Evolutionary conservation across 2,888 invertebrate genomes (phyloP).

Genomic region (Brachypterus glaber): DNA sequence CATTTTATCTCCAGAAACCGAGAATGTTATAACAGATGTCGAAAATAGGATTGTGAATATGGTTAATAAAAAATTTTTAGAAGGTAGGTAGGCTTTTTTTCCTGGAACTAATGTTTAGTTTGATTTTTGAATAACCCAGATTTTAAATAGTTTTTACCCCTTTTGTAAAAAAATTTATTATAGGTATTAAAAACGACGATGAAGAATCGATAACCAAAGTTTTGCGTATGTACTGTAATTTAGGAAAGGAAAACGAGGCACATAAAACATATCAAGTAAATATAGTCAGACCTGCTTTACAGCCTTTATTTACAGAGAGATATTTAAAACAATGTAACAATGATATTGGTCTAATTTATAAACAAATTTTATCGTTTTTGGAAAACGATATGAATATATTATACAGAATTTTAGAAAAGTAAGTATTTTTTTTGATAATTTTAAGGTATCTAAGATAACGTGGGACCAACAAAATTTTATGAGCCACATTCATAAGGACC

Average conservation of each 20-base stretch:
- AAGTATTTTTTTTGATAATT: not conserved
- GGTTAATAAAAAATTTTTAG: constrained; percentile 30
- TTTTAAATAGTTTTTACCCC: no score
- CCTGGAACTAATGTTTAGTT: no score
- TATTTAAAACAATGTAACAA: constrained; percentile 45
- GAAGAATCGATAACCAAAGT: constrained; percentile 50
- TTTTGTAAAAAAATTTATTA: no score
- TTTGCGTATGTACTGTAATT: constrained; percentile 46
- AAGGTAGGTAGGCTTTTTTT: no score
- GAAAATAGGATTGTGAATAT: constrained; percentile 32
- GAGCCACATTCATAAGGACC: no score
- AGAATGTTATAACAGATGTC: constrained; percentile 30
- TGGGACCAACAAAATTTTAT: not conserved
- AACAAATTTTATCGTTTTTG: constrained; percentile 60
- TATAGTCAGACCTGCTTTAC: constrained; percentile 58
- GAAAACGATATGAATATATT: constrained; percentile 56
- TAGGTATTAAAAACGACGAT: constrained; percentile 47
- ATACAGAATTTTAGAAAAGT: constrained; percentile 26
- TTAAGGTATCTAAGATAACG: not conserved
- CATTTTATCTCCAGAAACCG: constrained; percentile 29
- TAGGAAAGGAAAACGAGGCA: constrained; percentile 59
- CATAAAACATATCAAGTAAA: constrained; percentile 61
- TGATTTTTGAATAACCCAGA: no score
- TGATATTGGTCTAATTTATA: constrained; percentile 63
- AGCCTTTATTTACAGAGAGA: constrained; percentile 63